Evolutionary conservation across 1,140 invertebrate species (phyloP).

Genomic region (Euschistus heros): DNA sequence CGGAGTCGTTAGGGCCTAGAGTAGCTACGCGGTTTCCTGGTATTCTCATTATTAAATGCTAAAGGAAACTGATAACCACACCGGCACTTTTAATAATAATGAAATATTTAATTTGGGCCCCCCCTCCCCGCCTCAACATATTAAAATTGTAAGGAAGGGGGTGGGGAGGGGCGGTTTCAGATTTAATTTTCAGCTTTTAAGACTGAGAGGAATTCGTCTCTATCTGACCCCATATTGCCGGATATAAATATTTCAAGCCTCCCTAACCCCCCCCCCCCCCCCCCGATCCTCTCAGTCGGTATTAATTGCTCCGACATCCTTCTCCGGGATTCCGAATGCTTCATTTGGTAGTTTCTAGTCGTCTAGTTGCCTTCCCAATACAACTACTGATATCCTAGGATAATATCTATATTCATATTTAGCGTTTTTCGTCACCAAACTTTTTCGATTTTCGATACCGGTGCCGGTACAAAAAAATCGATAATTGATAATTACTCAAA

Average conservation of each 20-base stretch:
- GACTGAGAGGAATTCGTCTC: slow-evolving; percentile 6
- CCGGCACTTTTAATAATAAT: not conserved
- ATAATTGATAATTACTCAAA: too few relatives aligned
- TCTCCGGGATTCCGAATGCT: not conserved
- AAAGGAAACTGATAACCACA: slow-evolving; percentile 9
- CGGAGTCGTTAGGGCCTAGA: too few relatives aligned
- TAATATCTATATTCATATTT: too few relatives aligned
- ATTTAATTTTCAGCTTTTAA: slow-evolving; percentile 10
- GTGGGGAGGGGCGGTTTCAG: not conserved
- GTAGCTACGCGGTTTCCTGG: not conserved
- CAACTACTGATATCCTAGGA: too few relatives aligned
- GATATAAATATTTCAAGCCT: not conserved
- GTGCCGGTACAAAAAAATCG: too few relatives aligned
- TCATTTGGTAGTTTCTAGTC: not conserved
- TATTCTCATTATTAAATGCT: slow-evolving; percentile 8
- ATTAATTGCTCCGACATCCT: not conserved
- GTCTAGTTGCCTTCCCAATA: too few relatives aligned
- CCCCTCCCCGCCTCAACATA: not conserved
- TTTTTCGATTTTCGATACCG: too few relatives aligned
- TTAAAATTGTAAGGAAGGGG: slow-evolving; percentile 10
- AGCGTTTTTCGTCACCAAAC: too few relatives aligned
- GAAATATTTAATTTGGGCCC: slow-evolving; percentile 8
- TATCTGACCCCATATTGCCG: not conserved
- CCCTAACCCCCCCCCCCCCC: not conserved
- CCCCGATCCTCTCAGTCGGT: not conserved